These are phyloP conservation scores for Bombyx mandarina DNA, from an alignment of 1,140 invertebrate genomes.

Conservation along the genomic window DNA sequence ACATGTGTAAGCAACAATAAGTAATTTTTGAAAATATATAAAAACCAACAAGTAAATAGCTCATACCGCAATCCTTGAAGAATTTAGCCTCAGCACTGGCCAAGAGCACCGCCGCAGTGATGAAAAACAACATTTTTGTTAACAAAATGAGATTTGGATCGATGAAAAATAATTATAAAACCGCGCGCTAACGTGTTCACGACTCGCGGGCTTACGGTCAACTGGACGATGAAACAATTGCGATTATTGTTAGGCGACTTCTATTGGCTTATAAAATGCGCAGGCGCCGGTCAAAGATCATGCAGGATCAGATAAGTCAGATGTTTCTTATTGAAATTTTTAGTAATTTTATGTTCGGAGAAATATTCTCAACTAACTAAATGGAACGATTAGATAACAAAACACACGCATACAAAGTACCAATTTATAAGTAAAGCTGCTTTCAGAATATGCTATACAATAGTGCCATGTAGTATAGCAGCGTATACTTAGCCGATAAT, in stretches of 20 bases:
- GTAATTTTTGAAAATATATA: background rate
- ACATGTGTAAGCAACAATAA: too few species aligned
- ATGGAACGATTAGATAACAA: too few species aligned
- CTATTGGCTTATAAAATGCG: slow-evolving; percentile 49
- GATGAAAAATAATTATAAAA: slow-evolving; percentile 6
- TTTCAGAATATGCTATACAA: too few species aligned
- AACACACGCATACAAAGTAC: too few species aligned
- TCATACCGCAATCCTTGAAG: slow-evolving; percentile 53
- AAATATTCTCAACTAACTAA: too few species aligned
- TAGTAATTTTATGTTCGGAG: too few species aligned
- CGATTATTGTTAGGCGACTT: slow-evolving; percentile 38
- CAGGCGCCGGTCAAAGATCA: slow-evolving; percentile 47
- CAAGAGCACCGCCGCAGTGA: slow-evolving; percentile 30
- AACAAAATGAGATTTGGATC: too few species aligned
- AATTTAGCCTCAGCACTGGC: slow-evolving; percentile 52
- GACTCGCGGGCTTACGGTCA: slow-evolving; percentile 42
- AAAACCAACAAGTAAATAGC: slow-evolving; percentile 4
- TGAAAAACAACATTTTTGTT: slow-evolving; percentile 40
- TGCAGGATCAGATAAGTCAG: background rate
- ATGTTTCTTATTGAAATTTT: too few species aligned
- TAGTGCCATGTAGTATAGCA: too few species aligned
- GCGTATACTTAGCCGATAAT: too few species aligned
- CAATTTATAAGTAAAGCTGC: too few species aligned
- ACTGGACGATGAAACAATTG: slow-evolving; percentile 28
- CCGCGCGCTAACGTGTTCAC: slow-evolving; percentile 48